Evolutionary conservation across 53 echinoderm and acorn worm genomes (phyloP), one percentile per base, ranked within the genome.

Genomic region (Arbacia lixula): DNA sequence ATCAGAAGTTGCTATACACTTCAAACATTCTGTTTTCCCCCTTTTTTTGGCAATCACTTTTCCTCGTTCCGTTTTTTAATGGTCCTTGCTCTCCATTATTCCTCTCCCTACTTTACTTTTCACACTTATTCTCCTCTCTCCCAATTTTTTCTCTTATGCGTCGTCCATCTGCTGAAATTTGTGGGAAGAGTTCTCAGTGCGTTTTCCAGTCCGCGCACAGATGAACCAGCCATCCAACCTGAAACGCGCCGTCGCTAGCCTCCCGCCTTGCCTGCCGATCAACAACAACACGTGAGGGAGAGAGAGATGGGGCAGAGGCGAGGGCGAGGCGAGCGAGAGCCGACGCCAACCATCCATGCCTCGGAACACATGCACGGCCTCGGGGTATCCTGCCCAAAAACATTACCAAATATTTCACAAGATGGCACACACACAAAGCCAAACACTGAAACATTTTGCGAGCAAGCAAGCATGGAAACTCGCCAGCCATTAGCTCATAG

Each of bases 391-490:
- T 36, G 55, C 54, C 17, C 35, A 37, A 67, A 67, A 67, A 67
- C 67, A 67, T 36, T 6, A 36, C 12, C 6, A 38, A 67, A 67
- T 24, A 12, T 25, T 19, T 30, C 32, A 30, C 41, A 20, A 57
- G 72, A 17, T 11, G 5, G 51, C 12, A 12, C n/a, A n/a, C n/a
- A n/a, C n/a, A 49, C 28, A 49, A 49, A 29, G 24, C 38, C 8
- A 46, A 54, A 75, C 32, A 76, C 19, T 53, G 76, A 76, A 76
- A 76, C 76, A 76, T 76, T 76, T 54, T 53, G 54, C n/a, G 36
- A 76, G 54, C 76, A 35, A 34, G 37, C 22, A 20, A 54, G 76
- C n/a, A 20, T 53, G 54, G 32, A 9, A 42, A 28, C 27, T n/a
- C n/a, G n/a, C n/a, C n/a, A 1, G 35, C 37, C 19, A n/a, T 33